phyloP scores from a whole-genome alignment of 2,113 vertebrate genomes.

The Sturnus vulgaris region DNA sequence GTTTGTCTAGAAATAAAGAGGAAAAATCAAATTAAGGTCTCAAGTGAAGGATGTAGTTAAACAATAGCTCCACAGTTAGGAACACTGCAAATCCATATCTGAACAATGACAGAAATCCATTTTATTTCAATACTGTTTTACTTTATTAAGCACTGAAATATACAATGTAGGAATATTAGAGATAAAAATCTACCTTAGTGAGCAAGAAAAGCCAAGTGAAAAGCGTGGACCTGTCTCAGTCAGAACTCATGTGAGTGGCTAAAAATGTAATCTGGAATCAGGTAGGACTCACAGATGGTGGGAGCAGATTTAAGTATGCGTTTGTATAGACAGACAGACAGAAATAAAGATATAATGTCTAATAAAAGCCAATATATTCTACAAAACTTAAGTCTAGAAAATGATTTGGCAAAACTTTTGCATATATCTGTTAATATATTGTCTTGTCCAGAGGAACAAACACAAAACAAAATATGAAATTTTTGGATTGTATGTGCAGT shows the following conservation, averaged over 20 bases:
- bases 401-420: background rate
- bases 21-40: background rate
- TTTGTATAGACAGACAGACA: background rate
- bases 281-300: background rate
- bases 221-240: background rate
- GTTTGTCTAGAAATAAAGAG: background rate
- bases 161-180: background rate
- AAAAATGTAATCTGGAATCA: background rate
- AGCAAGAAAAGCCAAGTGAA: background rate
- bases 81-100: background rate
- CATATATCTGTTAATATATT: background rate
- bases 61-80: background rate
- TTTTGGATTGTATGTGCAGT: background rate
- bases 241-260: background rate
- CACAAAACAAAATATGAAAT: background rate
- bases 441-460: background rate
- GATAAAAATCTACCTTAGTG: background rate
- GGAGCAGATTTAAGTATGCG: rapidly evolving
- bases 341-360: background rate
- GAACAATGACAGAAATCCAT: background rate
- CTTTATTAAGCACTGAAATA: background rate
- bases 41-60: background rate
- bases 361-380: background rate
- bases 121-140: background rate
- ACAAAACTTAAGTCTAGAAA: background rate